Conservation (phyloP, 1,140 invertebrate species). For the Brachionus asplanchnoidis region DNA sequence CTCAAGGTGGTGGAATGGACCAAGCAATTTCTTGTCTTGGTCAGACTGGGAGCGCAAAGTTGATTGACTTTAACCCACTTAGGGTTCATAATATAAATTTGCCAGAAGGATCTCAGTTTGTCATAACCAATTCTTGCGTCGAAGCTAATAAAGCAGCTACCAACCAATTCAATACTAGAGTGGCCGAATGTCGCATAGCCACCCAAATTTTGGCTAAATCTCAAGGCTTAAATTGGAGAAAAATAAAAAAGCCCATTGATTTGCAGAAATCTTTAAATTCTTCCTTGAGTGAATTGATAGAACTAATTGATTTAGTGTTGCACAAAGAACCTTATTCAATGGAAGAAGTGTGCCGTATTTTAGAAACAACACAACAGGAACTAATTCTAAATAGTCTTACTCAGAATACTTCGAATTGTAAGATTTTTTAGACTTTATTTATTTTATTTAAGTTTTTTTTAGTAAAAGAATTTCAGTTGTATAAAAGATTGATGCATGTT, state of each 20-base stretch:
- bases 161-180: conserved; percentile 79
- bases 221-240: conserved; percentile 64
- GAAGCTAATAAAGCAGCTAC: conserved; percentile 89
- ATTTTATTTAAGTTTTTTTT: background rate
- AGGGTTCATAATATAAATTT: conserved; percentile 70
- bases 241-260: conserved; percentile 64
- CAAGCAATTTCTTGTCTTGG: conserved; percentile 94
- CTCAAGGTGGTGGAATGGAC: conserved; percentile 95
- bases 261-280: conserved; percentile 65
- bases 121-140: conserved; percentile 83
- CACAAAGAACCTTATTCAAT: conserved; percentile 70
- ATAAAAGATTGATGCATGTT: conserved; percentile 74
- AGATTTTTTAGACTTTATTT: background rate
- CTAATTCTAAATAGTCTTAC: conserved; percentile 66
- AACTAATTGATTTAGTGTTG: conserved; percentile 64
- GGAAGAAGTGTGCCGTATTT: conserved; percentile 67
- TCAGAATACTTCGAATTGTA: conserved; percentile 64
- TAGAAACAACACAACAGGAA: conserved; percentile 65
- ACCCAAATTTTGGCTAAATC: conserved; percentile 62
- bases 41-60: conserved; percentile 65
- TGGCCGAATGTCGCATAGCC: conserved; percentile 87
- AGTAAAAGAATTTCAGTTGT: conserved; percentile 34
- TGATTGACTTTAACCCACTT: conserved; percentile 89
- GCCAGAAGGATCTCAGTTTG: conserved; percentile 76
- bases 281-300: conserved; percentile 67